Evolutionary conservation across 1,140 invertebrate genomes (phyloP), one percentile per base, ranked within the genome.

Genomic region (Phthorimaea operculella): DNA sequence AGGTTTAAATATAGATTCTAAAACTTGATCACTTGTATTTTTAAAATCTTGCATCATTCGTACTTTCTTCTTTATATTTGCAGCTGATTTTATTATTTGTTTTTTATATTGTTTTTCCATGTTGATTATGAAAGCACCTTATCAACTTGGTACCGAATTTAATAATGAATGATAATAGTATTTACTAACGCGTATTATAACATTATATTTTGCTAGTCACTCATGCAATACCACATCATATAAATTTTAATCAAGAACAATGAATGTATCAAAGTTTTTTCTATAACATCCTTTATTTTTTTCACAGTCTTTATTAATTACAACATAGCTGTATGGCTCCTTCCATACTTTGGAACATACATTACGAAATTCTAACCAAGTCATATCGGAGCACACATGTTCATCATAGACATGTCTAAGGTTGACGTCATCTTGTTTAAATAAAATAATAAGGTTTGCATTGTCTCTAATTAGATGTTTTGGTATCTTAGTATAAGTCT

Each of bases 381-480:
- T n/a, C 66, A 77, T 75, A 58, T 75, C 74, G 7, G 58, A 49
- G 16, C 52, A 68, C 11, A 80, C 65, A 60, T 77, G 68, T 68
- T 83, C 75, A 58, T 77, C 62, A 59, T 80, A 83, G 16, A 81
- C 52, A 60, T 81, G 75, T 59, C 68, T 75, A 7, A 82, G 51
- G 65, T 86, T 86, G 8, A 65, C 60, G 42, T 74, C 68, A 69
- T 85, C 75, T 63, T 83, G 74, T 57, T 68, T 70, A 57, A 85
- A 85, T 12, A 82, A 1, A 48, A 78, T 58, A 16, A 85, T 55
- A 15, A 85, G 66, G 59, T 84, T 83, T 7, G 67, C 64, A 66
- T 81, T 84, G 62, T 81, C 76, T 18, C 73, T 57, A 36, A 79
- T 63, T 9, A 83, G 52, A 60, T 79, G 74, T 69, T 85, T 85